Conservation (phyloP, 2,113 vertebrate genomes). For the Candoia aspera region DNA sequence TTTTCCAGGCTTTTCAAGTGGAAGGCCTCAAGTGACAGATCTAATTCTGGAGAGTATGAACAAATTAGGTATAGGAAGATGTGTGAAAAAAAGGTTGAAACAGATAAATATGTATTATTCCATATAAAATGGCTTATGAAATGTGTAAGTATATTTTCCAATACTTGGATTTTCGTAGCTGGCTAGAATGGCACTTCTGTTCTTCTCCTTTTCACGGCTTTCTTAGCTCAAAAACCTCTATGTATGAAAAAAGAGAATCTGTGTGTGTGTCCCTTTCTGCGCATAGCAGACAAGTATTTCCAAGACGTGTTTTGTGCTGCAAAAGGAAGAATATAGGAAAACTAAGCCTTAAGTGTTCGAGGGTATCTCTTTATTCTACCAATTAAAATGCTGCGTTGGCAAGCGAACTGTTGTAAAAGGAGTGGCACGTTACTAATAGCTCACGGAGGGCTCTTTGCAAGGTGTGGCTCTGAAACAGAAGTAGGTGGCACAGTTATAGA, state of each 20-base stretch:
- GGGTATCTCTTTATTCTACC: not conserved
- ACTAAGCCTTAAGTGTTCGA: not conserved
- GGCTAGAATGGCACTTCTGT: not conserved
- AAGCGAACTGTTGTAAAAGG: not conserved
- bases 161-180: not conserved
- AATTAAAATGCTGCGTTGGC: not conserved
- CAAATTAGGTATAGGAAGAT: not conserved
- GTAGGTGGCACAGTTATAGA: not conserved
- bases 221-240: not conserved
- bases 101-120: not conserved
- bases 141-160: not conserved
- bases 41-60: too few relatives aligned
- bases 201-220: not conserved
- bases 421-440: not conserved
- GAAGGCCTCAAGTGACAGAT: not conserved
- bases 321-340: not conserved
- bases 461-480: conserved; percentile 2
- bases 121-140: not conserved
- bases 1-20: not conserved
- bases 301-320: not conserved
- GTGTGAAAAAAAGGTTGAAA: not conserved
- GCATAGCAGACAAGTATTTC: not conserved
- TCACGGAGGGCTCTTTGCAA: not conserved
- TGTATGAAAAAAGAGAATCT: not conserved
- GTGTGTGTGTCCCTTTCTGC: not conserved